These are phyloP conservation scores for Loriculus beryllinus DNA, from an alignment of 2,797 vertebrate genomes.

Conservation along the genomic window DNA sequence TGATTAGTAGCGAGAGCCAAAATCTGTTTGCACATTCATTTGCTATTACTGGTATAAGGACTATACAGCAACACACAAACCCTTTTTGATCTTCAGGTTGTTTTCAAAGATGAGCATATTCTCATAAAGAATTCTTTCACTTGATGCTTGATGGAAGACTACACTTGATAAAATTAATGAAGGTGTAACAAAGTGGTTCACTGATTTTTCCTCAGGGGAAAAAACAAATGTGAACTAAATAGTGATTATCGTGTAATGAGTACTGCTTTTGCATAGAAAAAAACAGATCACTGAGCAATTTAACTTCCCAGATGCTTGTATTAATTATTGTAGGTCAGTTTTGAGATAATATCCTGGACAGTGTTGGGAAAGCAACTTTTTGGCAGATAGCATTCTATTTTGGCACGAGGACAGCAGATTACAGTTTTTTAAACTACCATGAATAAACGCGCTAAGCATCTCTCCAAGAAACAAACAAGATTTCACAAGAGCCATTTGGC, in stretches of 20 bases:
- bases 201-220: neutral
- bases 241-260: neutral
- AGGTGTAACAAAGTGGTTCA: neutral
- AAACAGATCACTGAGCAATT: neutral
- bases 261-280: neutral
- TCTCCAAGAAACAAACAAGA: constrained; percentile 60
- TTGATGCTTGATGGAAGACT: neutral
- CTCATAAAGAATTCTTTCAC: neutral
- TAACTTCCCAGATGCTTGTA: constrained; percentile 48
- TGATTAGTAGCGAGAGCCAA: neutral
- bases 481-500: constrained; percentile 40
- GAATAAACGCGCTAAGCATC: neutral
- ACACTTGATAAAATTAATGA: neutral
- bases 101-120: neutral
- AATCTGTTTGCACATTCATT: neutral
- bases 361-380: constrained; percentile 58
- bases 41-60: neutral
- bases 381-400: constrained; percentile 58
- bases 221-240: neutral
- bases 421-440: constrained; percentile 33
- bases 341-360: constrained; percentile 65
- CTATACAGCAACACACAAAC: neutral
- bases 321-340: constrained; percentile 50
- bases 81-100: neutral
- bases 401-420: constrained; percentile 36